Base-by-base conservation (phyloP, 2,888 invertebrate species). In the Meganola albula region DNA sequence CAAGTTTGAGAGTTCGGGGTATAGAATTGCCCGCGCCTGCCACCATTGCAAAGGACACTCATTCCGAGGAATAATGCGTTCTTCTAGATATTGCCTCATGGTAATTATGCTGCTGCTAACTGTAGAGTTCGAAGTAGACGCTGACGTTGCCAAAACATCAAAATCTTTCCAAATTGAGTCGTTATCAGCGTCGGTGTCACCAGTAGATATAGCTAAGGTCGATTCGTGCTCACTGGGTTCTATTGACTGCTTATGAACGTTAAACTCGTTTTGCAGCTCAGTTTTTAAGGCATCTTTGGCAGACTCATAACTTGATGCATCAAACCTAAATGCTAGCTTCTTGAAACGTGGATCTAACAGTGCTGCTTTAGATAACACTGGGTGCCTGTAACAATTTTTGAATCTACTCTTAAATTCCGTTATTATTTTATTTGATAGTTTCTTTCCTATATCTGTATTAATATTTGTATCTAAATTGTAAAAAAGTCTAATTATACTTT, bases 11-110 rank as follows among this genome's bases (percentile, higher is more conserved):
- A 51, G 46, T 27, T 54, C 49, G 2, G 48, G 48, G 35, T 51
- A 49, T 34, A 53, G 38, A 32, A 53, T 10, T 33, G 30, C 29
- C 27, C 33, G 12, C 31, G 40, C 34, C 40, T 53, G 42, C 48
- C 50, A 49, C 46, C 48, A 51, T 48, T 36, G 46, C 29, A 51
- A 51, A 39, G 48, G 49, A 40, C 49, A 51, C 41, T 54, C 41
- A 45, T 49, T 49, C 39, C 46, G 38, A 39, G 37, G 33, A 11
- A 44, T 44, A 41, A 48, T 27, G 3, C 40, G 29, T 47, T 52
- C 52, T 36, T 47, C 44, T 40, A 47, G 12, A 45, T 52, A 45
- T 46, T 48, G 49, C 38, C 49, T 49, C 38, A 48, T 34, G 21
- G 41, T 40, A 40, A 44, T 40, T 27, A 40, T 46, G 31, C 49